Evolutionary conservation across 92 coral and sea anemone species (phyloP), one percentile per base, ranked within the genome.

Genomic region (Parazoanthus swiftii): DNA sequence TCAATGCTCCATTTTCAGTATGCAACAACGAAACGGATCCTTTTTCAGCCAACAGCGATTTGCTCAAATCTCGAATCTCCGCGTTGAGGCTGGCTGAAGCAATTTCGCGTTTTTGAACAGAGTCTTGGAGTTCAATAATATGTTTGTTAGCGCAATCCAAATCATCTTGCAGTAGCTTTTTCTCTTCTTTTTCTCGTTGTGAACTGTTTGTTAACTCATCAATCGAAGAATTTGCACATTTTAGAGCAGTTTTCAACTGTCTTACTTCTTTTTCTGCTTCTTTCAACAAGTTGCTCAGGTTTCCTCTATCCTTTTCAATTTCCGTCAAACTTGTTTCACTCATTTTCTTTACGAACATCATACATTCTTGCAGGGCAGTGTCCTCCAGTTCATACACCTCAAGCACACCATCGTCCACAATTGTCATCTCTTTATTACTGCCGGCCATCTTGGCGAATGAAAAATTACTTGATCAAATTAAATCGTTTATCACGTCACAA

Each of bases 311-410:
- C 77, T 93, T 91, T 79, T 95, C 96, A 74, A 95, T 90, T 84
- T 95, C 99, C 33, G 94, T 90, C 38, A 97, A 85, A 78, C 97
- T 97, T 44, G 98, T 97, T 74, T 95, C 98, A 82, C 99, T 97
- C 90, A 97, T 76, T 85, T 97, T 97, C 88, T 97, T 95, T 38
- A 97, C 99, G 81, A 97, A 92, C 99, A 97, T 97, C 95, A 97
- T 95, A 63, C 99, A 95, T 81, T 97, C 99, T 56, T 97, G 95
- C 67, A 95, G 63, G 9, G 99, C 97, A 39, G 90, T 88, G 23
- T 97, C 99, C 35, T 97, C 93, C 42, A 95, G 92, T 76, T 97
- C 99, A 51, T 92, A 91, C 54, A 97, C 99, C 80, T 97, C 96
- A 33, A 97, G 85, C 42, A 97, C 98, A 33, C 94, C 94, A 82